Conservation (phyloP, 2,113 vertebrate species). For the Brachypteracias leptosomus region DNA sequence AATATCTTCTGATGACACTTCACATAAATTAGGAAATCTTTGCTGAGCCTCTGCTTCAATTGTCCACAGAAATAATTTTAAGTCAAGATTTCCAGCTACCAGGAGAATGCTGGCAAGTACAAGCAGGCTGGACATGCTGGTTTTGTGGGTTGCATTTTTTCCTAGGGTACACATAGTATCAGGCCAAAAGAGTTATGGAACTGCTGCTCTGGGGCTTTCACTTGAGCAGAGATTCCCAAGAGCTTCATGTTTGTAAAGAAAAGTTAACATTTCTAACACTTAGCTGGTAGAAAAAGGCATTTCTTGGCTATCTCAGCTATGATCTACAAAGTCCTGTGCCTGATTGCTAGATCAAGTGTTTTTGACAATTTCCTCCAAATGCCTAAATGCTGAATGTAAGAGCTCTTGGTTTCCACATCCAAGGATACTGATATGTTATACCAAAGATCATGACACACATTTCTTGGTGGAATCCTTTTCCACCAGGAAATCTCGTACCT, state of each 20-base stretch:
- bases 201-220: background rate
- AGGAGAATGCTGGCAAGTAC: background rate
- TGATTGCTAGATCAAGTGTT: background rate
- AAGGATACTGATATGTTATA: background rate
- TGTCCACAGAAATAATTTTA: background rate
- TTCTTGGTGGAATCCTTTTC: background rate
- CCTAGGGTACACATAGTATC: background rate
- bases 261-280: background rate
- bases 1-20: background rate
- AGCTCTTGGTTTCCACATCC: background rate
- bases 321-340: background rate
- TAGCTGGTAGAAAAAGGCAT: background rate
- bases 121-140: background rate
- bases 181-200: background rate
- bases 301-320: background rate
- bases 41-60: background rate
- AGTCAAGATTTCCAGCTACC: background rate
- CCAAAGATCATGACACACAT: fast-evolving
- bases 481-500: background rate
- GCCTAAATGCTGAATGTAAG: background rate
- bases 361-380: background rate
- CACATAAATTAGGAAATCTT: background rate
- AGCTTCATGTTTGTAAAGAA: background rate
- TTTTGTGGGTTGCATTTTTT: background rate
- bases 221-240: background rate